Conservation (phyloP, 2,113 vertebrate genomes). For the Solenodon paradoxus region DNA sequence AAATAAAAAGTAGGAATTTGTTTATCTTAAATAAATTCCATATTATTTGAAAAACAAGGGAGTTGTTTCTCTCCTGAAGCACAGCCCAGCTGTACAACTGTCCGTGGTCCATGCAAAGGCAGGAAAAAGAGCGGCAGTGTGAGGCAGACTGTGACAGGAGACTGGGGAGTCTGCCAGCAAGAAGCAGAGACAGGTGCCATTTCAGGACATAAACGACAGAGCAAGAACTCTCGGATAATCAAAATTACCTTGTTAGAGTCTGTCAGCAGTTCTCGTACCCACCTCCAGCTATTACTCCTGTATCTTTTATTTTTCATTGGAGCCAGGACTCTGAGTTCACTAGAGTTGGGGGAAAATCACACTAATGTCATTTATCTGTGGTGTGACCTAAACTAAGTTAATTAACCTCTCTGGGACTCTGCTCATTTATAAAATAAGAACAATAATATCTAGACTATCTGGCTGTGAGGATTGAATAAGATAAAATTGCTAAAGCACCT, state of each 20-base stretch:
- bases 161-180: neutral
- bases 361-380: neutral
- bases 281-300: neutral
- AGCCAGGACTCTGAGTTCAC: neutral
- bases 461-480: neutral
- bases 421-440: neutral
- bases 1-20: neutral
- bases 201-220: neutral
- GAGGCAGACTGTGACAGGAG: neutral
- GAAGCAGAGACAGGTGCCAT: neutral
- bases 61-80: neutral
- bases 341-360: neutral
- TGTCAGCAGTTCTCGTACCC: neutral
- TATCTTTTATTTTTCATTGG: neutral
- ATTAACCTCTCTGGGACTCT: neutral
- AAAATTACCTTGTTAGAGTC: neutral
- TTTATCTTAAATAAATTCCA: slow-evolving; percentile 17
- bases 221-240: neutral
- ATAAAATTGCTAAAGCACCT: neutral
- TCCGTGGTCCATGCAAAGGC: neutral
- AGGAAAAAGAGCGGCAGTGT: neutral
- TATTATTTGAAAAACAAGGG: neutral
- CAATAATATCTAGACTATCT: neutral
- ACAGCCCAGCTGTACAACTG: neutral
- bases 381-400: neutral